These are phyloP conservation scores for Heterodera carotae DNA, from an alignment of 1,140 invertebrate species.

Conservation along the genomic window DNA sequence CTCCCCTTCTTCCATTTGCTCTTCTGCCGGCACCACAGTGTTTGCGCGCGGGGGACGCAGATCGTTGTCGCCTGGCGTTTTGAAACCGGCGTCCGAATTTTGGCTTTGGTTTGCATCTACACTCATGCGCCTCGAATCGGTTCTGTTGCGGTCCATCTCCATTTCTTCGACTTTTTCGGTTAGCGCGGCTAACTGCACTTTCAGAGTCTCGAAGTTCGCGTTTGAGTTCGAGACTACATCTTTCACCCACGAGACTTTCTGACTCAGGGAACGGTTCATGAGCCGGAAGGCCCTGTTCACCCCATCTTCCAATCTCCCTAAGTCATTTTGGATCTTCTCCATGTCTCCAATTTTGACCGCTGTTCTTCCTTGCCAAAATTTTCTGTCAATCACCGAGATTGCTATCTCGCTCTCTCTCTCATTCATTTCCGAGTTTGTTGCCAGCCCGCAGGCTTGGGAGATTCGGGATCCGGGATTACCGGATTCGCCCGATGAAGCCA, in stretches of 20 bases:
- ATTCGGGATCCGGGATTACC: too few relatives aligned
- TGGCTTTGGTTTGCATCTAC: too few relatives aligned
- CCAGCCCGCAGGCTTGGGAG: too few relatives aligned
- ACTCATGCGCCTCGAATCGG: too few relatives aligned
- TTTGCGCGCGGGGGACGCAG: too few relatives aligned
- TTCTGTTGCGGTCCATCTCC: neutral
- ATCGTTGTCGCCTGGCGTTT: too few relatives aligned
- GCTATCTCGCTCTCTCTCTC: too few relatives aligned
- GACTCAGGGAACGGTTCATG: neutral
- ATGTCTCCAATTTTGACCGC: neutral
- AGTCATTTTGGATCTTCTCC: neutral
- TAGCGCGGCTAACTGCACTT: neutral
- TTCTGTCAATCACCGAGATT: neutral
- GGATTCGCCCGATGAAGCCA: too few relatives aligned
- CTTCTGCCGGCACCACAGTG: too few relatives aligned
- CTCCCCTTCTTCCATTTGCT: too few relatives aligned
- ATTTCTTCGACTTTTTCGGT: neutral
- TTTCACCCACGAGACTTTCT: neutral
- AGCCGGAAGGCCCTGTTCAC: slow-evolving; percentile 3
- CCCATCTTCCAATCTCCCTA: neutral
- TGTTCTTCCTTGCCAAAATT: slow-evolving; percentile 1
- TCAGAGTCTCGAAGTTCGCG: neutral
- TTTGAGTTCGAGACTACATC: neutral
- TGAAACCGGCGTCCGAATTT: too few relatives aligned
- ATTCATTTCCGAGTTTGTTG: too few relatives aligned